phyloP scores from a whole-genome alignment of 2,797 vertebrate species.

The Sciaenops ocellatus region DNA sequence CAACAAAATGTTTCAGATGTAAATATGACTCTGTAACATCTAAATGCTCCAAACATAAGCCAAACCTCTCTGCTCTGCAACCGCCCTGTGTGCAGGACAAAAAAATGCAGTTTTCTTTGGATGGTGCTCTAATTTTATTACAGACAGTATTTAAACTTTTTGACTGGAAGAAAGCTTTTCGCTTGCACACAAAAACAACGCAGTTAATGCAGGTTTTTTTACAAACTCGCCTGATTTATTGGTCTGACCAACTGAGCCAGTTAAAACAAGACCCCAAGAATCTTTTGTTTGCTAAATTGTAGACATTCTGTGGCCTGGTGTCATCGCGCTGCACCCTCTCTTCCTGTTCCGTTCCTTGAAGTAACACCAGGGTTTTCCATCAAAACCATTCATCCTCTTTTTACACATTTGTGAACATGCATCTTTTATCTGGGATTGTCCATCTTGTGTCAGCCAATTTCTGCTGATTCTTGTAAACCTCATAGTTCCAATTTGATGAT shows the following conservation, averaged over 20 bases:
- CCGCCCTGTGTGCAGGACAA: neutral
- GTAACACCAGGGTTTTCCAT: neutral
- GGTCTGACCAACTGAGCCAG: slow-evolving; percentile 12
- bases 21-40: neutral
- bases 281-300: slow-evolving; percentile 6
- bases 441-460: neutral
- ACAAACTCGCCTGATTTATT: slow-evolving; percentile 31
- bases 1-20: neutral
- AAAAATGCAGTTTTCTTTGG: slow-evolving; percentile 40
- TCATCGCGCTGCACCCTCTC: neutral
- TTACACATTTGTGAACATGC: neutral
- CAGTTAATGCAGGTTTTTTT: neutral
- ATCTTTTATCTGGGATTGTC: neutral
- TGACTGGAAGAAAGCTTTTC: slow-evolving; percentile 14
- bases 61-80: neutral
- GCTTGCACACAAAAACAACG: slow-evolving; percentile 14
- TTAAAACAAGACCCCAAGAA: slow-evolving; percentile 2
- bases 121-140: neutral
- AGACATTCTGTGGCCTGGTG: neutral
- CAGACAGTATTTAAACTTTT: slow-evolving; percentile 20
- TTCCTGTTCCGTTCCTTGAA: neutral
- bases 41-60: neutral
- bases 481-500: neutral
- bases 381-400: neutral
- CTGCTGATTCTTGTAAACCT: slow-evolving; percentile 10